phyloP scores from a whole-genome alignment of 2,797 vertebrate species.

The Trachops cirrhosus region DNA sequence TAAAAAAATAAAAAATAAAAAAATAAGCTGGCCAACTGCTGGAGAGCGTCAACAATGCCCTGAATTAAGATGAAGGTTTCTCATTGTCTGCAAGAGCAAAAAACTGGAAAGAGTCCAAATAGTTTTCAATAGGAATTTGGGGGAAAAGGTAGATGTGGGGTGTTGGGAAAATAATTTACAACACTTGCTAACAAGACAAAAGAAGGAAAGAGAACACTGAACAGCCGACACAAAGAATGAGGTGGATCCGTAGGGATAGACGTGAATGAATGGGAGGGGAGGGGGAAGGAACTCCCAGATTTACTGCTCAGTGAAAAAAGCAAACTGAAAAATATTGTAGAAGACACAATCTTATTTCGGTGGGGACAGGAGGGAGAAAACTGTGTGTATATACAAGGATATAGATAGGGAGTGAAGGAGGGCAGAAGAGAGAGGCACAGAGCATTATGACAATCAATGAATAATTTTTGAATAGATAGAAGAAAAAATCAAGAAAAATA shows the following conservation, averaged over 20 bases:
- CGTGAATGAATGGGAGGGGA: not conserved
- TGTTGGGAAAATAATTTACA: conserved; percentile 24
- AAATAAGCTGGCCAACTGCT: not conserved
- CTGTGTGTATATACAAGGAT: not conserved
- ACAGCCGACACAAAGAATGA: not conserved
- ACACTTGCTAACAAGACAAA: not conserved
- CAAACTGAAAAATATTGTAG: not conserved
- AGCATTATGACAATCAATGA: not conserved
- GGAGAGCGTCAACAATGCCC: not conserved
- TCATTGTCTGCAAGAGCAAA: not conserved
- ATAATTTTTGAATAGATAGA: not conserved
- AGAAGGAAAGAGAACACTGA: not conserved
- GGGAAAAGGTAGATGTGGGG: accelerated
- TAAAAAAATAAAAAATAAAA: too few species aligned
- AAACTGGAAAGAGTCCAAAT: not conserved
- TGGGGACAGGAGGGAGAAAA: not conserved
- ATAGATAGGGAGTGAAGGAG: not conserved
- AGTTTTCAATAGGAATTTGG: not conserved
- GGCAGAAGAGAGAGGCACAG: not conserved
- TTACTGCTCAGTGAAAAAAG: not conserved
- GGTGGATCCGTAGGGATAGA: not conserved
- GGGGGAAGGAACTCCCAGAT: not conserved
- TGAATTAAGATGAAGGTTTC: not conserved
- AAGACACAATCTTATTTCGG: not conserved
- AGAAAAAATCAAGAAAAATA: not conserved